Evolutionary conservation across 2,113 vertebrate genomes (phyloP).

Genomic region (Cynocephalus volans): DNA sequence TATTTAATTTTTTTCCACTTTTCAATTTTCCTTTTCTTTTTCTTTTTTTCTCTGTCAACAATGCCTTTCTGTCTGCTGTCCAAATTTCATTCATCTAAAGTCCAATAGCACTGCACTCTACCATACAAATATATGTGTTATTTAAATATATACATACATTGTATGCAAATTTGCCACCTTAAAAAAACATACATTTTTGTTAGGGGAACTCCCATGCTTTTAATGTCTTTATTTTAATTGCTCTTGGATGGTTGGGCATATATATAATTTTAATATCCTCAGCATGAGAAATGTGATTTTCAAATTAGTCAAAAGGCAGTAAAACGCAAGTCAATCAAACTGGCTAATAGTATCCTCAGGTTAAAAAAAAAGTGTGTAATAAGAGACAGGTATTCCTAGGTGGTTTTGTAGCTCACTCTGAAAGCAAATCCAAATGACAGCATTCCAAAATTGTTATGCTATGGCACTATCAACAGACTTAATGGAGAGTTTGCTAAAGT

Average conservation of each 20-base stretch:
- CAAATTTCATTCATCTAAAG: neutral
- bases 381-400: neutral
- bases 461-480: neutral
- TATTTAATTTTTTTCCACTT: neutral
- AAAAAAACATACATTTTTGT: neutral
- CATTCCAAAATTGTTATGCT: neutral
- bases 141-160: neutral
- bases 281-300: conserved; percentile 13
- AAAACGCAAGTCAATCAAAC: conserved; percentile 24
- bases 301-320: neutral
- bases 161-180: neutral
- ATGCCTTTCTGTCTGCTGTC: neutral
- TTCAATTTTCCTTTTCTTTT: neutral
- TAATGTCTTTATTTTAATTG: neutral
- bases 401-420: neutral
- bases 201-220: neutral
- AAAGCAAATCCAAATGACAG: conserved; percentile 37
- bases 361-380: neutral
- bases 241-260: neutral
- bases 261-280: conserved; percentile 24
- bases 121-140: neutral
- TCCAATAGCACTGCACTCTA: neutral
- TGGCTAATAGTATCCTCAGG: neutral
- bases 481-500: neutral
- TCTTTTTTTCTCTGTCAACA: neutral